Evolutionary conservation across 2,113 vertebrate genomes (phyloP), one percentile per base, ranked within the genome.

Genomic region (Cyanoderma ruficeps): DNA sequence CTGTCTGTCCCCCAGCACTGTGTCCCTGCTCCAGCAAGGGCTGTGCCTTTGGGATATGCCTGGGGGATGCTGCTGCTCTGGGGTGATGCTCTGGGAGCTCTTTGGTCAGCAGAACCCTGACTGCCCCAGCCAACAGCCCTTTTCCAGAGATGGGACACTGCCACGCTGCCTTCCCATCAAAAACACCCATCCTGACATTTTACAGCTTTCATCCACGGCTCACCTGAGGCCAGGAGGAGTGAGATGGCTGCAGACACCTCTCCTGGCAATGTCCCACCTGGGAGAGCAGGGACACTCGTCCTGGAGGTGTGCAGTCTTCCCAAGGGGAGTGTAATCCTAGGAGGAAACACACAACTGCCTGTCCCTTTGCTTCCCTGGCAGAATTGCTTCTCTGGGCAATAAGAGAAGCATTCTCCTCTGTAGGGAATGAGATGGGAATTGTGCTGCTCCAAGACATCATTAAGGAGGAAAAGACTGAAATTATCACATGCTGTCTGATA

Each of bases 221-320:
- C 6, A 4, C 4, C 37, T 39, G 79, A 2, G 31, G 53, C 53
- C 69, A 61, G 74, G 22, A 69, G 76, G 9, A 56, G 23, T 0
- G 9, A 37, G 65, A 9, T 0, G 42, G 47, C 47, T 6, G 10
- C 23, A 39, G 30, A 7, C 61, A 50, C 39, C 75, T 63, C 3
- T 0, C n/a, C 42, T 60, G 21, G 57, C 22, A 10, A 1, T 9
- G 64, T 30, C 63, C n/a, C 31, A 5, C 0, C 1, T 19, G 23
- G 15, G 3, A 15, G 6, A 63, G 61, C 2, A 10, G 42, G 78
- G 23, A 23, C 41, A 39, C 1, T 0, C 1, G 9, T 17, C 28
- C 37, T 2, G 5, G 21, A 0, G 3, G 3, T 1, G 1, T 39
- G 49, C 50, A 89, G 75, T 19, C 77, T 42, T 61, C 28, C 47